phyloP scores from a whole-genome alignment of 2,888 invertebrate genomes.

The Rhabditoides inermis region DNA sequence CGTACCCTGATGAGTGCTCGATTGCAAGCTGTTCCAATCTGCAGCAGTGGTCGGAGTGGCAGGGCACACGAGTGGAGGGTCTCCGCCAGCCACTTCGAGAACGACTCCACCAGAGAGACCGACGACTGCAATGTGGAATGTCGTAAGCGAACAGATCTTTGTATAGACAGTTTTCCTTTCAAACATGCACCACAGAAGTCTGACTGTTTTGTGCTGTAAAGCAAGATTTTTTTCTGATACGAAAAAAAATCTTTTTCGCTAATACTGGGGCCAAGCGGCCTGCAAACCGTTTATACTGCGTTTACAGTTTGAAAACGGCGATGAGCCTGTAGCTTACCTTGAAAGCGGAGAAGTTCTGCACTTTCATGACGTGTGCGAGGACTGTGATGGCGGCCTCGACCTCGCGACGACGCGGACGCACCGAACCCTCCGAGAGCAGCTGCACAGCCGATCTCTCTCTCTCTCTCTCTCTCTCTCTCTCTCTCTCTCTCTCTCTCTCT shows the following conservation, averaged over 20 bases:
- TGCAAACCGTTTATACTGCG: no score
- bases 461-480: no score
- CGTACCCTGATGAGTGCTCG: slow-evolving; percentile 65
- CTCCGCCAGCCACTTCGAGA: slow-evolving; percentile 84
- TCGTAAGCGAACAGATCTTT: no score
- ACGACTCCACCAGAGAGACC: slow-evolving; percentile 89
- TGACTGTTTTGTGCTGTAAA: neutral
- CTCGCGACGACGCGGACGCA: no score
- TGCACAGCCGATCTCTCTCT: no score
- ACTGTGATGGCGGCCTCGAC: slow-evolving; percentile 55
- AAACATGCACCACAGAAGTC: neutral
- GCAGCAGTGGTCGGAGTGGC: slow-evolving; percentile 66
- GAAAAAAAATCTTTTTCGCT: no score
- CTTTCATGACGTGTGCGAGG: slow-evolving; percentile 63
- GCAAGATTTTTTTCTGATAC: neutral
- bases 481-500: no score
- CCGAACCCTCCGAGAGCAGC: no score
- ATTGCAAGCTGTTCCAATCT: slow-evolving; percentile 80
- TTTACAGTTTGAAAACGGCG: no score
- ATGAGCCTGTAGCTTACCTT: slow-evolving; percentile 60
- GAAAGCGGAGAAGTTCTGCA: slow-evolving; percentile 73
- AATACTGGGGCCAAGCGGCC: no score
- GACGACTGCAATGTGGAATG: slow-evolving; percentile 60
- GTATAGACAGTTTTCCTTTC: no score
- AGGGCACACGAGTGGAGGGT: slow-evolving; percentile 80